Evolutionary conservation across 53 echinoderm and acorn worm species (phyloP), one percentile per base, ranked within the genome.

Genomic region (Apostichopus leukothele): DNA sequence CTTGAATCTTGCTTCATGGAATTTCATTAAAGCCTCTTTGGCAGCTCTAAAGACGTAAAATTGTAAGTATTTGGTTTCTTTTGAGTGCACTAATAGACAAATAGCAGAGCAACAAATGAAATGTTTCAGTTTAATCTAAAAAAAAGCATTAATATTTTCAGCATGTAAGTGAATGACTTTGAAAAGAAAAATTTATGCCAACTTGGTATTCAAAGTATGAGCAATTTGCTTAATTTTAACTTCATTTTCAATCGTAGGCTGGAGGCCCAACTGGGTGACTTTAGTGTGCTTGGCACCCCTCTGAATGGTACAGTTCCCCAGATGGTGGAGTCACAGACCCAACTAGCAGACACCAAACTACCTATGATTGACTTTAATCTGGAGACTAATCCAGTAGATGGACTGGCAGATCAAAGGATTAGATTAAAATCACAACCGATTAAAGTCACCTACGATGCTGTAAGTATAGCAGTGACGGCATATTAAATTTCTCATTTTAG

Each of bases 381-480:
- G 68, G 99, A 99, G 90, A 94, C 93, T 73, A 96, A 99, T 39
- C 99, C 99, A 9, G 66, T 90, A 83, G 99, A 99, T 67, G 99
- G 99, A 50, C 89, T 90, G 83, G 99, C 94, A 78, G 99, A 99
- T 73, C 99, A 99, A 88, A 89, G 99, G 75, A 74, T 99, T 13
- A 76, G 89, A 74, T 92, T 99, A 4, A 86, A 91, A 18, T 91
- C 96, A 14, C 96, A 91, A 78, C 96, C 99, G 10, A 89, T 99
- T 89, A 95, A 99, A 88, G 91, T 99, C 78, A 93, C 94, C 67
- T 99, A 96, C 59, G 99, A 98, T 96, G 94, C 98, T 7, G 95
- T 98, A 86, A 92, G 94, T 97, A 57, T 57, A 5, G 10, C 10
- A 9, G 57, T 0, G 10, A 9, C 4, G 10, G 57, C 57, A 57